Conservation (phyloP, 2,113 vertebrate genomes). For the Grus americana region DNA sequence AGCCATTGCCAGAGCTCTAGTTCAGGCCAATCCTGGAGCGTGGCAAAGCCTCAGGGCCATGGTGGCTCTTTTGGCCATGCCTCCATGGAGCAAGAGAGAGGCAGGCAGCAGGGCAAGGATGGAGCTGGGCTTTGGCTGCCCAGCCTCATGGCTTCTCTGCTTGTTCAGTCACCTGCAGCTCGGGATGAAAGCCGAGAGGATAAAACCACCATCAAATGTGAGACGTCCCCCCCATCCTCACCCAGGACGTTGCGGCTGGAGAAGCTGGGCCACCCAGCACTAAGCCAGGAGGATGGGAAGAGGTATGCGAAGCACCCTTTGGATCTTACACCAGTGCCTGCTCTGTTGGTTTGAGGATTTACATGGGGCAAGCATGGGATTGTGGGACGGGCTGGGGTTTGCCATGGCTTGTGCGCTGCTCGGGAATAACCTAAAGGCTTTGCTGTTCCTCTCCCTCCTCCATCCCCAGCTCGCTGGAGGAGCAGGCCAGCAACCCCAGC, state of each 20-base stretch:
- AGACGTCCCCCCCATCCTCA: slow-evolving; percentile 94
- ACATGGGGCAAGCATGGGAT: accelerated
- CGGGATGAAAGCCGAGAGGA: slow-evolving; percentile 89
- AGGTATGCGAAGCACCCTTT: slow-evolving; percentile 69
- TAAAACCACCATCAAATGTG: slow-evolving; percentile 97
- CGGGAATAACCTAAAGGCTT: not conserved
- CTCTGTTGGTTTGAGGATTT: not conserved
- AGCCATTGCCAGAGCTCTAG: slow-evolving; percentile 51
- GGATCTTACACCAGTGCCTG: not conserved
- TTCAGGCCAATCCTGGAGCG: not conserved
- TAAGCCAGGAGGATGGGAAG: slow-evolving; percentile 92
- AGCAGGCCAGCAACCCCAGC: slow-evolving; percentile 78
- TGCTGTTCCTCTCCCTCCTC: slow-evolving; percentile 23
- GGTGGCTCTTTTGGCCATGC: slow-evolving; percentile 55
- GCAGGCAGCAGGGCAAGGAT: slow-evolving; percentile 64
- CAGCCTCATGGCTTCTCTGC: slow-evolving; percentile 57
- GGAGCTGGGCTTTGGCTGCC: slow-evolving; percentile 23
- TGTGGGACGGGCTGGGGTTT: not conserved
- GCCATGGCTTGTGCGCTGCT: not conserved
- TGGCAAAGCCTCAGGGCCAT: slow-evolving; percentile 46
- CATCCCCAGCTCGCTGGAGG: slow-evolving; percentile 72
- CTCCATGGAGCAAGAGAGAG: slow-evolving; percentile 65
- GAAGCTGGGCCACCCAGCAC: slow-evolving; percentile 86
- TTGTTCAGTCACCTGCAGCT: slow-evolving; percentile 88
- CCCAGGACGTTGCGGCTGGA: slow-evolving; percentile 90